Evolutionary conservation across 2,797 vertebrate species (phyloP).

Genomic region (Distichodus sexfasciatus): DNA sequence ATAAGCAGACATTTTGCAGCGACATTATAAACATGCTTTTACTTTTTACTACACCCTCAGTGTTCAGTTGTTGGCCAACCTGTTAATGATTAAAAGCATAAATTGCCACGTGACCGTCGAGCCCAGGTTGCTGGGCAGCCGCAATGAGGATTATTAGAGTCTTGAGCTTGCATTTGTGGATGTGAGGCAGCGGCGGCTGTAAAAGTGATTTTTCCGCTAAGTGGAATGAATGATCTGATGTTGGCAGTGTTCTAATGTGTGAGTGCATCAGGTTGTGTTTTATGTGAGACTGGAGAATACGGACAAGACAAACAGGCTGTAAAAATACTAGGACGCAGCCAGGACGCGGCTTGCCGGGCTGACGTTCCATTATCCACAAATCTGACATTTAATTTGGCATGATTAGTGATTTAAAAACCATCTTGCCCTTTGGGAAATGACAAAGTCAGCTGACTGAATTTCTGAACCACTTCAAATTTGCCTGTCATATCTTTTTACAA

Average conservation of each 20-base stretch:
- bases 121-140: slow-evolving; percentile 69
- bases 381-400: background rate
- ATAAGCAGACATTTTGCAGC: no score
- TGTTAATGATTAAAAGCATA: slow-evolving; percentile 73
- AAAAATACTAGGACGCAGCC: no score
- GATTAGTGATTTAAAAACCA: background rate
- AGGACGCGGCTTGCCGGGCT: background rate
- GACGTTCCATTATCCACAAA: background rate
- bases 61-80: slow-evolving; percentile 48
- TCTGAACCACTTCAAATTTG: background rate
- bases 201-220: slow-evolving; percentile 18
- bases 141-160: slow-evolving; percentile 27
- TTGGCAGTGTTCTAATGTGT: background rate
- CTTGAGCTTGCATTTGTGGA: background rate
- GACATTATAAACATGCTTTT: no score
- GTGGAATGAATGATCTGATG: slow-evolving; percentile 13
- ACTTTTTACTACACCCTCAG: no score
- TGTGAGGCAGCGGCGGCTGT: background rate
- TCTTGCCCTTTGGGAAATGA: background rate
- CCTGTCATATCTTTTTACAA: background rate
- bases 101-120: slow-evolving; percentile 50
- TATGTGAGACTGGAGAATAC: background rate
- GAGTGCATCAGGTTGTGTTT: background rate
- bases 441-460: background rate
- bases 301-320: background rate